A percentile compares a stretch with the other conserved stretches of the same genome.
Conservation (phyloP, 2,797 vertebrate species). For the Salarias fasciatus region DNA sequence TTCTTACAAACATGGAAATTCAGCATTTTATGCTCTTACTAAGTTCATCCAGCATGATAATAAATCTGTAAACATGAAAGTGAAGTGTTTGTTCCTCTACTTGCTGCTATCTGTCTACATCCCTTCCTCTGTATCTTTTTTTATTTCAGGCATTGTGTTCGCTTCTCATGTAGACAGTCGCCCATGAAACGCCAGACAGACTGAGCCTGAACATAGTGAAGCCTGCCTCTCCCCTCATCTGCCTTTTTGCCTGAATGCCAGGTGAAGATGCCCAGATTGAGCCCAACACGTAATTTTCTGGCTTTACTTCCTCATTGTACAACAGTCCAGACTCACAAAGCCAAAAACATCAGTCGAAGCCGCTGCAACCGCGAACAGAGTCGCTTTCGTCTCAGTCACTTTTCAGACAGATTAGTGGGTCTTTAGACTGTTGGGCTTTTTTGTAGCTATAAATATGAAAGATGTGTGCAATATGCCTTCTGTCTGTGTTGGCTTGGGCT, state of each 20-base stretch:
- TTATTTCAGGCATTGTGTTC: constrained; percentile 2
- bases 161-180: not conserved
- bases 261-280: constrained; percentile 18
- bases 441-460: constrained; percentile 37
- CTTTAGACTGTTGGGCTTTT: constrained; percentile 12
- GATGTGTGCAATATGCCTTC: constrained; percentile 44
- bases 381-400: not conserved
- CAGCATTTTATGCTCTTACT: no score
- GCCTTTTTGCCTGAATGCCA: constrained; percentile 10
- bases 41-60: no score
- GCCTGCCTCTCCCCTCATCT: not conserved
- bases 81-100: not conserved
- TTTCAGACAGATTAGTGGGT: constrained; percentile 14
- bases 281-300: not conserved
- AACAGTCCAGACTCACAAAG: not conserved
- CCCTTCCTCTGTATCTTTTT: not conserved
- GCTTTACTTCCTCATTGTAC: not conserved
- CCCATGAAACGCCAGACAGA: not conserved
- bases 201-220: not conserved
- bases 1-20: no score
- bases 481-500: constrained; percentile 19
- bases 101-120: not conserved
- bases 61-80: no score
- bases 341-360: constrained; percentile 6
- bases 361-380: constrained; percentile 2